Conservation (phyloP, 2,797 vertebrate species). For the Takifugu rubripes region DNA sequence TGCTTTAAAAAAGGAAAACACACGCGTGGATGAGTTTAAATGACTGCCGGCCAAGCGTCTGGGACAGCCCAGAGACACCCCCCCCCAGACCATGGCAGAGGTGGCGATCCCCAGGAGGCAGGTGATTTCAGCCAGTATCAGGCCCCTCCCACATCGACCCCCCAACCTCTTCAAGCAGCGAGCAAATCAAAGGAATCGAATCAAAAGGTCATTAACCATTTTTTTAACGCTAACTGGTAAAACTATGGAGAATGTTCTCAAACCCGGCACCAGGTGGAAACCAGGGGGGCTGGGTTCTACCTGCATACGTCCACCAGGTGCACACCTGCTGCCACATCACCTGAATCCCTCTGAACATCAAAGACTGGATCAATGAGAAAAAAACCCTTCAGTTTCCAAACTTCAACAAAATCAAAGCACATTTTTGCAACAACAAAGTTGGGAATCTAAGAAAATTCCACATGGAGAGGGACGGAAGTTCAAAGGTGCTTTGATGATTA, state of each 20-base stretch:
- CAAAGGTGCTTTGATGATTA: too few relatives aligned
- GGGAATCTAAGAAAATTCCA: too few relatives aligned
- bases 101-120: conserved; percentile 49
- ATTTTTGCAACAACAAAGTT: too few relatives aligned
- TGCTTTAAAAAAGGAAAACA: conserved; percentile 44
- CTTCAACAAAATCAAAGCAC: too few relatives aligned
- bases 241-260: conserved; percentile 13
- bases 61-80: conserved; percentile 64
- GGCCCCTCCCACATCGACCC: conserved; percentile 21
- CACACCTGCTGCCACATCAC: conserved; percentile 37
- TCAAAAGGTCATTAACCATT: conserved; percentile 48
- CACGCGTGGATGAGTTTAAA: conserved; percentile 59
- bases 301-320: conserved; percentile 69
- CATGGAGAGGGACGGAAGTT: too few relatives aligned
- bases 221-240: too few relatives aligned
- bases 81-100: conserved; percentile 50
- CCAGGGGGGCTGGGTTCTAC: conserved; percentile 47
- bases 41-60: conserved; percentile 67
- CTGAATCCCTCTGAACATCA: conserved; percentile 17
- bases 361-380: conserved; percentile 9
- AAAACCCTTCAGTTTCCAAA: too few relatives aligned
- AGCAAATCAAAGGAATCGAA: conserved; percentile 68
- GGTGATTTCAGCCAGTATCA: conserved; percentile 66
- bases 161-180: conserved; percentile 20
- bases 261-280: conserved; percentile 61